A percentile compares a stretch with the other conserved stretches of the same genome.
Conservation (phyloP, 37 sponge, comb jelly and placozoan genomes). For the Agelas oroides region DNA sequence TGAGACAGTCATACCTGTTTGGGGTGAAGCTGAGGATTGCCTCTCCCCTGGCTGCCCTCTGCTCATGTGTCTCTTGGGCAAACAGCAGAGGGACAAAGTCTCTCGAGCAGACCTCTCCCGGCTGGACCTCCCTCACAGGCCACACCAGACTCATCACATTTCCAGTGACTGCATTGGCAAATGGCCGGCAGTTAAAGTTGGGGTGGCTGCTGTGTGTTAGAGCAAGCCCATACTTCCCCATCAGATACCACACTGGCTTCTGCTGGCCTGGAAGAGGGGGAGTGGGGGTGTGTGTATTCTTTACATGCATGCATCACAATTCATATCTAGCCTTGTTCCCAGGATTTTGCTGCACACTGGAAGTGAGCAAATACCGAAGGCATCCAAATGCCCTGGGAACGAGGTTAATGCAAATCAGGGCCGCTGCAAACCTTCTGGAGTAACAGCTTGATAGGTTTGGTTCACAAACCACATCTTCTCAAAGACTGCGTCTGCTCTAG, state of each 20-base stretch:
- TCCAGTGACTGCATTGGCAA: conserved; percentile 8
- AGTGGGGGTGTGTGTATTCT: neutral
- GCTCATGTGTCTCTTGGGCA: too few relatives aligned
- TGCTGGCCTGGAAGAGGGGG: conserved; percentile 3
- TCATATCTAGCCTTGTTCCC: too few relatives aligned
- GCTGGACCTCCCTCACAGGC: conserved; percentile 17
- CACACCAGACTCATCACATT: conserved; percentile 34
- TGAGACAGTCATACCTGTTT: too few relatives aligned
- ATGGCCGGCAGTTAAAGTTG: neutral
- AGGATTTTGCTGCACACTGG: too few relatives aligned
- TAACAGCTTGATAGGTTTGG: conserved; percentile 40
- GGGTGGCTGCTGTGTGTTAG: too few relatives aligned
- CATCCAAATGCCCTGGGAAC: too few relatives aligned
- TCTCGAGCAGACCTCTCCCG: conserved; percentile 14
- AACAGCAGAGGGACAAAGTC: neutral
- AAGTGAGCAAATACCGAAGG: too few relatives aligned
- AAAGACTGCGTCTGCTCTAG: neutral
- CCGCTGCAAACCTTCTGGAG: conserved; percentile 10
- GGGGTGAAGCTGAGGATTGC: too few relatives aligned
- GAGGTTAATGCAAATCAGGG: too few relatives aligned
- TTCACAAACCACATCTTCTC: conserved; percentile 14
- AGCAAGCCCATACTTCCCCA: neutral
- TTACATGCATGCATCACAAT: neutral
- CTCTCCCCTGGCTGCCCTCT: too few relatives aligned
- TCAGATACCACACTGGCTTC: conserved; percentile 16